Evolutionary conservation across 2,797 vertebrate species (phyloP), one percentile per base, ranked within the genome.

Genomic region (Amazonetta brasiliensis): DNA sequence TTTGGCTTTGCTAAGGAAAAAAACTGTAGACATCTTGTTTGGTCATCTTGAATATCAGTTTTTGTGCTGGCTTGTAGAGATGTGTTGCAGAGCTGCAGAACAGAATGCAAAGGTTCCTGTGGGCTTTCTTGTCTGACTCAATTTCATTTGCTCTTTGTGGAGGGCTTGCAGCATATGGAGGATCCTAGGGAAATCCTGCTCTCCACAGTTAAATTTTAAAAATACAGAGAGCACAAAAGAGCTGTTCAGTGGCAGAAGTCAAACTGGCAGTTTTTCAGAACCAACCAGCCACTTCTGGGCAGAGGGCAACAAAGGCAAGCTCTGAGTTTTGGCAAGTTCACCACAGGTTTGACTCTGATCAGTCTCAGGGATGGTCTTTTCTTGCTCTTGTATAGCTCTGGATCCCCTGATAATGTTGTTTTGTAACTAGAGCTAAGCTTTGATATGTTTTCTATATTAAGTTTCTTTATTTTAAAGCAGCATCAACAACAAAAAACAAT

Each of bases 31-130:
- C 64, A 35, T 13, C 7, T 44, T 72, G 86, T 84, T 69, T 91
- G 20, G n/a, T 94, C 55, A n/a, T 92, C 63, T 87, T 77, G 76
- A 90, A 5, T 88, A 68, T 81, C 77, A 60, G 6, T 93, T 93
- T 86, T 28, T 60, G 0, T 90, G 66, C 54, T 92, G 62, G 22
- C 25, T 78, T 73, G 20, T 41, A 35, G 75, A 58, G 21, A 28
- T 78, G 19, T 2, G 3, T 17, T 69, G 59, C 22, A 37, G 64
- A 77, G 2, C 1, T 60, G 54, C 37, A 52, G 30, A 87, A 21
- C 8, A 75, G 44, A 78, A 88, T 41, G 33, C 52, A 58, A 18
- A 55, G 39, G 4, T 44, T 85, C 30, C 30, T 59, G 4, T 55
- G 62, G 56, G n/a, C n/a, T 35, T 46, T 20, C n/a, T 85, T 76